A percentile compares a stretch with the other conserved stretches of the same genome.
These are phyloP conservation scores for Ispidina lecontei DNA, from an alignment of 2,797 vertebrate species.

Conservation along the genomic window DNA sequence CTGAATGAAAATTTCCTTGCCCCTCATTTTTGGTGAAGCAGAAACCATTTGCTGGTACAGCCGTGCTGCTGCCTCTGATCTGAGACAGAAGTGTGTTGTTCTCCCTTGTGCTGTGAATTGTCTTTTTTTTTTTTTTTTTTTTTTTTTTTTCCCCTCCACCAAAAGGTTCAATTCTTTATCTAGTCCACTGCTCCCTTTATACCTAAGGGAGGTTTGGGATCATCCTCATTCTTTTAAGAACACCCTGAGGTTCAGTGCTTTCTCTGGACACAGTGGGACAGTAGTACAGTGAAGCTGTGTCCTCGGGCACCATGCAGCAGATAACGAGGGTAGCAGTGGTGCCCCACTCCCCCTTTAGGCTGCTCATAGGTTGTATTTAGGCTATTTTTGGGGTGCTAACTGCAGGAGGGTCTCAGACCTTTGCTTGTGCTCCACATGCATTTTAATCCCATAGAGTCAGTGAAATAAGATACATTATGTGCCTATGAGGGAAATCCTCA, in stretches of 20 bases:
- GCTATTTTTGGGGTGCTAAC: neutral
- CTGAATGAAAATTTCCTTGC: neutral
- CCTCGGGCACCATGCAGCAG: fast-evolving
- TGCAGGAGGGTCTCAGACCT: neutral
- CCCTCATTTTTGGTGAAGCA: neutral
- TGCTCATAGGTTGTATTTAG: neutral
- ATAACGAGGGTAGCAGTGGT: neutral
- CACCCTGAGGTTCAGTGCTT: neutral
- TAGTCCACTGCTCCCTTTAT: neutral
- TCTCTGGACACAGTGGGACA: neutral
- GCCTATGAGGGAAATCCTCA: neutral
- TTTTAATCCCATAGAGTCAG: neutral
- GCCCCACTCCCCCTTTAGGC: neutral
- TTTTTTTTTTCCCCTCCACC: neutral
- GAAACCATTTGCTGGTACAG: neutral
- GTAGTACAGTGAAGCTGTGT: neutral
- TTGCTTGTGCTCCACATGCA: neutral
- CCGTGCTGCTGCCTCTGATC: neutral
- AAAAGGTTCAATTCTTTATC: neutral
- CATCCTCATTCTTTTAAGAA: neutral
- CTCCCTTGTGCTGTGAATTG: neutral
- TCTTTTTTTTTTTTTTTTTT: no score
- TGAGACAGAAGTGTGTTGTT: fast-evolving
- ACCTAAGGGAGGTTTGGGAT: neutral
- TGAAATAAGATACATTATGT: neutral